These are phyloP conservation scores for Sclerurus mexicanus DNA, from an alignment of 2,113 vertebrate genomes.

Conservation along the genomic window DNA sequence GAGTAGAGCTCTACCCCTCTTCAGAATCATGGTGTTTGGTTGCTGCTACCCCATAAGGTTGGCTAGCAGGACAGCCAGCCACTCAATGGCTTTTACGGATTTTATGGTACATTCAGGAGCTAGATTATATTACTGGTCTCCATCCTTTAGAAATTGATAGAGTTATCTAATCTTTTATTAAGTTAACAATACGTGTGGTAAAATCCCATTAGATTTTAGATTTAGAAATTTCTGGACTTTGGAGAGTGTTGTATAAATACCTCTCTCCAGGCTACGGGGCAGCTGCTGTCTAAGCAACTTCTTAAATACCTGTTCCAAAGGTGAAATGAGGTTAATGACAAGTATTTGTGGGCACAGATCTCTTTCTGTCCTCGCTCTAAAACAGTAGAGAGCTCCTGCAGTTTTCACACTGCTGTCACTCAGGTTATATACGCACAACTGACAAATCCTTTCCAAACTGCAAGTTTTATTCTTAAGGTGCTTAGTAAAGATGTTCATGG, in stretches of 20 bases:
- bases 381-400: not conserved
- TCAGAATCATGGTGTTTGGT: accelerated
- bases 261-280: not conserved
- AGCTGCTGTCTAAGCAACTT: not conserved
- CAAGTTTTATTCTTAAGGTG: not conserved
- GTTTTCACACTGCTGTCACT: not conserved
- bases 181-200: accelerated
- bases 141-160: not conserved
- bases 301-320: not conserved
- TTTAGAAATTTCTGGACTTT: not conserved
- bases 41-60: not conserved
- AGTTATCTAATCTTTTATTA: not conserved
- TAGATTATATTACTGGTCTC: not conserved
- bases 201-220: not conserved
- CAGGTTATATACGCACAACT: not conserved
- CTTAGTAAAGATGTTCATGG: not conserved
- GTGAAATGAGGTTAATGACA: not conserved
- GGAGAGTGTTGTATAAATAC: not conserved
- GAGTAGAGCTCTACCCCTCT: not conserved
- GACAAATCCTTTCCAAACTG: not conserved
- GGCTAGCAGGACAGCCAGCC: not conserved
- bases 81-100: not conserved
- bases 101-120: not conserved
- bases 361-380: not conserved
- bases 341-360: not conserved